phyloP scores from a whole-genome alignment of 2,797 vertebrate species.

The Telmatherina bonti region DNA sequence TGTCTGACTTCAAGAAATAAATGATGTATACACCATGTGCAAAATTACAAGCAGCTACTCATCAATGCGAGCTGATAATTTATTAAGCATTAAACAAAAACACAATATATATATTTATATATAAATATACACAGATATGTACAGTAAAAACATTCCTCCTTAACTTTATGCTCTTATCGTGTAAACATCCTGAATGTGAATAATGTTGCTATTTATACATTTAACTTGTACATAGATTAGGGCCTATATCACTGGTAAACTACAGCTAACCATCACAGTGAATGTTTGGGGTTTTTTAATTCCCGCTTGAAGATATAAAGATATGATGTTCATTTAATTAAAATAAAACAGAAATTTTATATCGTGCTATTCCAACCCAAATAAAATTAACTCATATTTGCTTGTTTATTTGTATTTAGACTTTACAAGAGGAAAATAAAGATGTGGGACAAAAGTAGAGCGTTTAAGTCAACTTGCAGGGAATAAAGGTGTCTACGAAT shows the following conservation, averaged over 20 bases:
- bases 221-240: constrained; percentile 56
- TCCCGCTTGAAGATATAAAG: constrained; percentile 36
- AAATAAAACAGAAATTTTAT: constrained; percentile 11
- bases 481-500: constrained; percentile 1
- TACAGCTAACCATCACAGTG: constrained; percentile 56
- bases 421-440: not conserved
- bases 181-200: constrained; percentile 58
- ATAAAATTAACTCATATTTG: constrained; percentile 15
- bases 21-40: not conserved
- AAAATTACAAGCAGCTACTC: constrained; percentile 63
- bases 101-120: constrained; percentile 78
- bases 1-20: not conserved
- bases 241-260: constrained; percentile 45
- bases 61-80: constrained; percentile 80
- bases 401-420: constrained; percentile 13
- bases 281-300: too few relatives aligned
- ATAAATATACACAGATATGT: constrained; percentile 82
- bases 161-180: constrained; percentile 36
- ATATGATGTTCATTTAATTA: constrained; percentile 25
- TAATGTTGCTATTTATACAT: constrained; percentile 55
- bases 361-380: constrained; percentile 63
- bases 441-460: not conserved
- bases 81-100: constrained; percentile 84
- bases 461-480: constrained; percentile 12
- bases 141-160: constrained; percentile 72